Evolutionary conservation across 2,888 invertebrate species (phyloP), one percentile per base, ranked within the genome.

Genomic region (Meganola albula): DNA sequence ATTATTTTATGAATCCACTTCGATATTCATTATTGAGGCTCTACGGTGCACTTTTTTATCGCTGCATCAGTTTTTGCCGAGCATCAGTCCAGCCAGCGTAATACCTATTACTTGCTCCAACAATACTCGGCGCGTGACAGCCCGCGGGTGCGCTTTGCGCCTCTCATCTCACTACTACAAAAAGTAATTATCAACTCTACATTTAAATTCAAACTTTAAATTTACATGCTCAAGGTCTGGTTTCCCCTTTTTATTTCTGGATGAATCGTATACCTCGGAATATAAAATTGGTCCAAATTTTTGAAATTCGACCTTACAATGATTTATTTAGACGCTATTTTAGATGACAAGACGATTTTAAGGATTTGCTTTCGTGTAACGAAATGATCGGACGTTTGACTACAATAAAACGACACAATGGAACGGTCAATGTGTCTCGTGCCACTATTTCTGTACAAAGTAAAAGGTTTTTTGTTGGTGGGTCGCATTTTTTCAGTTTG

Each of bases 401-500:
- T 51, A 46, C 61, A 73, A 74, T 72, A 75, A 78, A 77, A 74
- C 59, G 58, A 70, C 62, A 73, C 66, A 76, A 74, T 73, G 64
- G 64, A 66, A 56, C 66, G 72, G 74, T 71, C 74, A 74, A 69
- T 70, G 74, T 79, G 82, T 74, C 82, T 76, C 82, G 82, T 83
- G 82, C 82, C 78, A 79, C 71, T 61, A 74, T 73, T 76, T 71
- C 65, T 65, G 61, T 55, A 46, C 57, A 50, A 54, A 48, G 59
- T 59, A 58, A 53, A 59, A 45, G 38, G 33, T 52, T 65, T 72
- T 74, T 71, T 73, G 65, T 54, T 41, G 41, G 34, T 44, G 47
- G 53, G 18, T 44, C 41, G 44, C 52, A 48, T 67, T 73, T 76
- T 76, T 72, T 69, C 48, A 63, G 56, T 53, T 54, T 54, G 53